phyloP scores from a whole-genome alignment of 2,113 vertebrate genomes.

The Odobenus rosmarus region DNA sequence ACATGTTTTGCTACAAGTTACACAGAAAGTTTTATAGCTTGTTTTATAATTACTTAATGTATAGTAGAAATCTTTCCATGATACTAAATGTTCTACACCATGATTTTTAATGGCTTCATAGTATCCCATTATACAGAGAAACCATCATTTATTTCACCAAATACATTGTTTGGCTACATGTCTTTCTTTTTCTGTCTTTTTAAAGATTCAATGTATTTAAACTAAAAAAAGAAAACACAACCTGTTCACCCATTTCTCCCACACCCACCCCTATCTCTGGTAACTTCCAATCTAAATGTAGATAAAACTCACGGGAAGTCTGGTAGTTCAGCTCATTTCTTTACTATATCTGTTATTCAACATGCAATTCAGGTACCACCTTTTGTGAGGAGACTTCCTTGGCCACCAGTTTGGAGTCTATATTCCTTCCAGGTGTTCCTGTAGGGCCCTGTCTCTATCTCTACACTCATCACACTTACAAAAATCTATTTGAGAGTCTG shows the following conservation, averaged over 20 bases:
- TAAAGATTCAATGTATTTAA: not conserved
- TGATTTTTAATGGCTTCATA: not conserved
- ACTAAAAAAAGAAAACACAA: not conserved
- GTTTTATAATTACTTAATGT: not conserved
- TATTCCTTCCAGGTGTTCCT: not conserved
- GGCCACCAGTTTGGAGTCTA: not conserved
- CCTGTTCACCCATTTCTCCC: not conserved
- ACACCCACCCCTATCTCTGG: not conserved
- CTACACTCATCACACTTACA: not conserved
- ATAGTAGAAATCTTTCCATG: not conserved
- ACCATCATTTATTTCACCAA: not conserved
- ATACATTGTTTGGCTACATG: not conserved
- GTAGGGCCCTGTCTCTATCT: not conserved
- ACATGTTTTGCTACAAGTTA: not conserved
- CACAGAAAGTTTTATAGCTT: not conserved
- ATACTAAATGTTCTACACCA: not conserved
- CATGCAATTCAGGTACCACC: not conserved
- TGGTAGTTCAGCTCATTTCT: not conserved
- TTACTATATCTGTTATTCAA: not conserved
- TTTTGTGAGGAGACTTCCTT: not conserved
- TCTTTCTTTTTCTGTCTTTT: not conserved
- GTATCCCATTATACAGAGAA: not conserved
- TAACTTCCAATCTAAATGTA: not conserved
- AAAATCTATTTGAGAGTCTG: not conserved
- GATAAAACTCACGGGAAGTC: not conserved